Evolutionary conservation across 2,113 vertebrate species (phyloP), one percentile per base, ranked within the genome.

Genomic region (Silurus glanis): DNA sequence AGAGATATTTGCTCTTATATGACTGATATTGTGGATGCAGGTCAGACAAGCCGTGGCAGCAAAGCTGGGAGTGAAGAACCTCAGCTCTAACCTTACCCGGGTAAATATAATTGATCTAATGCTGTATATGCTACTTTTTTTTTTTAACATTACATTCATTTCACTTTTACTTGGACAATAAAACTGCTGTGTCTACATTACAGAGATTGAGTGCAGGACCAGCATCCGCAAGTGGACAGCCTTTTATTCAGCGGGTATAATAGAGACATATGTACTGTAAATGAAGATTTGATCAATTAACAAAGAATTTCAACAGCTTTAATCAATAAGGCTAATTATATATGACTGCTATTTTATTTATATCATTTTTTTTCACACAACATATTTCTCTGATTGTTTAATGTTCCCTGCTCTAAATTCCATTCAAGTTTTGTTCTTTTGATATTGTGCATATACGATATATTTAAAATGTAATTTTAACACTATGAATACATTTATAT

Each of bases 151-250:
- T 19, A 28, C 37, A 6, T 9, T 74, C 0, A 23, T 74, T 78
- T 53, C 5, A 25, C 12, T 53, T 13, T 51, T 53, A 53, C 10
- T 6, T 53, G 14, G 64, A 47, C 6, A 21, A 49, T 28, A 4
- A 78, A 74, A 5, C 6, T 28, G n/a, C 17, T 67, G 21, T 66
- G n/a, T 83, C 17, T 69, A 58, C 1, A 71, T 58, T 58, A 85
- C 19, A 85, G 74, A 80, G 75, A 5, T 56, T 64, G 7, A 69
- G 62, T 55, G 62, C 61, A 45, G 62, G 84, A 80, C 75, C 75
- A n/a, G 58, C 75, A 5, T 69, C 84, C n/a, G 79, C 75, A 12
- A 85, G 74, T 56, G 61, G 84, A 13, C 2, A n/a, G 45, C 49
- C 49, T 47, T 85, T 80, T 37, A 16, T 69, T 47, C 84, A 58